Base-by-base conservation (phyloP, 2,797 vertebrate genomes). In the Novumbra hubbsi region DNA sequence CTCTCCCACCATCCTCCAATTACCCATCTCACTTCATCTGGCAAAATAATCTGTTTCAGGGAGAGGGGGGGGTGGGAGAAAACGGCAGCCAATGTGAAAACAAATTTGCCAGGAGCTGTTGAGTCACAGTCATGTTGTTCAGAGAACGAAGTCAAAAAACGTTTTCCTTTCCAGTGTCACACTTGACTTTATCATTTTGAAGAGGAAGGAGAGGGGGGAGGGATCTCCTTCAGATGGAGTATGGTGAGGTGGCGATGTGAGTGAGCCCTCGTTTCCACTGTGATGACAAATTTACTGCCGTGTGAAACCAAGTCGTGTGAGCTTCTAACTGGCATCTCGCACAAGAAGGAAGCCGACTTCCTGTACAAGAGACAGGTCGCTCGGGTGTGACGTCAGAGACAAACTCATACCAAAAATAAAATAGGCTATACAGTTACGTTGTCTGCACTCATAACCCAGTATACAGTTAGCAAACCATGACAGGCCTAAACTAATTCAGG, bases 271-370 rank as follows among this genome's bases (percentile, higher is more conserved):
- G 80, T 74, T 80, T 78, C 70, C 32, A 17, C 32, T 12, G 72
- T 48, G 70, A 87, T 89, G 89, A 89, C 85, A 88, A 79, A 86
- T 90, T 90, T 83, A 84, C 78, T 70, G 68, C 63, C 64, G 78
- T 73, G 79, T 83, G 86, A 90, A 88, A 90, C 81, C 11, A 17
- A 74, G 65, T 80, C 76, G 65, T 81, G 78, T 16, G 0, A 28
- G 76, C 76, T 67, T 86, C 82, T 69, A 85, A 65, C 82, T 83
- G 85, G 84, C 84, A 88, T 68, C 0, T 69, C 72, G 85, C 83
- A 79, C 81, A 48, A 76, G 70, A 70, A 83, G 76, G 76, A 73
- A 81, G 74, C 49, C 68, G 1, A 81, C 83, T 87, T 89, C 82
- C 87, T 72, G 76, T 76, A 50, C 16, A 75, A 75, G 57, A 64